Conservation (phyloP, 2,797 vertebrate species). For the Apogon hyalosoma region DNA sequence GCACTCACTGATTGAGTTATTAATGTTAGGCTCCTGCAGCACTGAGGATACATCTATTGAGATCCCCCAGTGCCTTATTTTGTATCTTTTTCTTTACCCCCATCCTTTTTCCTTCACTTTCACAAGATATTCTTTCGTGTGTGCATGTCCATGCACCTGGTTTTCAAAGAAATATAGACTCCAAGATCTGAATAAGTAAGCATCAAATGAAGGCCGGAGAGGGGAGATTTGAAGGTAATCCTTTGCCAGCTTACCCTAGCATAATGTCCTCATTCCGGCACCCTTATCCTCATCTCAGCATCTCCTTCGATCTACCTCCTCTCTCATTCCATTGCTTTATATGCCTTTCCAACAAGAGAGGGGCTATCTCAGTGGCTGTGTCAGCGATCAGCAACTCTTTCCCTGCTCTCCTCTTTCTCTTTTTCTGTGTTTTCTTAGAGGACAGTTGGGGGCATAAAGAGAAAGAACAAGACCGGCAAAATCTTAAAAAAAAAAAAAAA, state of each 20-base stretch:
- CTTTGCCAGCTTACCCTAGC: constrained; percentile 74
- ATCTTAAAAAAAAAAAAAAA: constrained; percentile 63
- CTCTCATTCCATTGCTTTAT: constrained; percentile 63
- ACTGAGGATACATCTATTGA: constrained; percentile 24
- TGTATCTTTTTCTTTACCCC: constrained; percentile 18
- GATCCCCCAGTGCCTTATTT: constrained; percentile 37
- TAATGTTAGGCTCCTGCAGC: constrained; percentile 28
- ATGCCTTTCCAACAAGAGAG: constrained; percentile 64
- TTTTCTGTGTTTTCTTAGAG: constrained; percentile 56
- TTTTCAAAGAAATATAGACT: constrained; percentile 16
- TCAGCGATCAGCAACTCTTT: constrained; percentile 70
- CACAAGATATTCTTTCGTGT: neutral
- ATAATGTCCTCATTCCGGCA: constrained; percentile 61
- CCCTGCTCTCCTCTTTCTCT: neutral
- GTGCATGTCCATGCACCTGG: constrained; percentile 11
- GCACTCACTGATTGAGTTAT: constrained; percentile 50
- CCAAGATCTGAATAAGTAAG: constrained; percentile 65
- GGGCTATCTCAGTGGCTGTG: constrained; percentile 74
- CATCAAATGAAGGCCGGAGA: constrained; percentile 45
- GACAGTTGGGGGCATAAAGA: constrained; percentile 60
- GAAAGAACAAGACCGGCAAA: constrained; percentile 74
- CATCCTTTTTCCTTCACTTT: constrained; percentile 15
- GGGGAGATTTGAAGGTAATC: constrained; percentile 73
- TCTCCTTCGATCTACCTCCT: constrained; percentile 53
- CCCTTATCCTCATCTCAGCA: constrained; percentile 65